Conservation (phyloP, 2,797 vertebrate species). For the Sitta carolinensis region DNA sequence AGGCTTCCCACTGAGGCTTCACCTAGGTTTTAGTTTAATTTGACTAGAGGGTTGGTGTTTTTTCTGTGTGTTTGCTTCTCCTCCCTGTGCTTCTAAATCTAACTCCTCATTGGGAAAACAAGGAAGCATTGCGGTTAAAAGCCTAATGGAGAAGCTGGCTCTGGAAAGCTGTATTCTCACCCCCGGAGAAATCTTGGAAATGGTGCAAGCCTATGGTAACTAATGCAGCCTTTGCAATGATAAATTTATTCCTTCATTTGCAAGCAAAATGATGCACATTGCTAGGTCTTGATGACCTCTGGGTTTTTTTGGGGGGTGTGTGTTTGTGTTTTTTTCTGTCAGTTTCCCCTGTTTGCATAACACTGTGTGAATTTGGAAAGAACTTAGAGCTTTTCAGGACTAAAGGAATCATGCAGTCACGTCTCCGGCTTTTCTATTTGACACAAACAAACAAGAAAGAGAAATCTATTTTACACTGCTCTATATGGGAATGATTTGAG, state of each 20-base stretch:
- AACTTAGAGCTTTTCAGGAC: conserved; percentile 22
- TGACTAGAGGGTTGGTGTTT: conserved; percentile 29
- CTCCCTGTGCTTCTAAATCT: background rate
- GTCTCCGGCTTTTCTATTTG: conserved; percentile 34
- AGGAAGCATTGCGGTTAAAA: conserved; percentile 50
- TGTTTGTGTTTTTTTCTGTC: background rate
- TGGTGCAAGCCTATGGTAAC: conserved; percentile 34
- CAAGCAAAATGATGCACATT: conserved; percentile 4
- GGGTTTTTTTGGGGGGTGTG: background rate
- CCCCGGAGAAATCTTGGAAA: conserved; percentile 66
- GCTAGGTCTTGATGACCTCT: conserved; percentile 31
- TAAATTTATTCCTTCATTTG: conserved; percentile 58
- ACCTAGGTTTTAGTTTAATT: conserved; percentile 56
- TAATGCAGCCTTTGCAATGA: conserved; percentile 33
- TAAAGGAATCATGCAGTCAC: background rate
- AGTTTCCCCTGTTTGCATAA: background rate
- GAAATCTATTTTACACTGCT: conserved; percentile 28
- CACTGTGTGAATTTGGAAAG: background rate
- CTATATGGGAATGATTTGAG: conserved; percentile 53
- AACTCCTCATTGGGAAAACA: conserved; percentile 37
- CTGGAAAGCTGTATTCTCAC: conserved; percentile 50
- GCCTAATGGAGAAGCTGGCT: conserved; percentile 63
- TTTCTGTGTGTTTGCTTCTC: background rate
- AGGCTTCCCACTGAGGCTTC: conserved; percentile 35
- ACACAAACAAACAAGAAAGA: conserved; percentile 18